Percentiles rank a stretch among this genome's conserved stretches.
These are phyloP conservation scores for Brachypodius melanocephalos DNA, from an alignment of 2,113 vertebrate genomes.

Conservation along the genomic window DNA sequence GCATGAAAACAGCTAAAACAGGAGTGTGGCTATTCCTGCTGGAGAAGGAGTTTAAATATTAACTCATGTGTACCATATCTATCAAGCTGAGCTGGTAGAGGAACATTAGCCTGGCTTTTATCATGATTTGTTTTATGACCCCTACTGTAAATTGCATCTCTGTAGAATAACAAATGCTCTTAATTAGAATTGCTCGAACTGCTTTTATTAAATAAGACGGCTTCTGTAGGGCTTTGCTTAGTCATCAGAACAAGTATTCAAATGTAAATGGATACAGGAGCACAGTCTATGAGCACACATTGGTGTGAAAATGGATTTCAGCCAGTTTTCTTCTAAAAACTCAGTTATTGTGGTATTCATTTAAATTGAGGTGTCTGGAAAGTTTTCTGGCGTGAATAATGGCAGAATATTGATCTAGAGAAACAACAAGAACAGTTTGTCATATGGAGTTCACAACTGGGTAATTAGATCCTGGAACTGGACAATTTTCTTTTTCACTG, in stretches of 20 bases:
- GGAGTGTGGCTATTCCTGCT: not conserved
- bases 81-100: not conserved
- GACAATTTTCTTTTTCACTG: not conserved
- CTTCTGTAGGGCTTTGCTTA: not conserved
- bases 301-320: not conserved
- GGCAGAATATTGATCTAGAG: not conserved
- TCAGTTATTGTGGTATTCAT: not conserved
- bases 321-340: not conserved
- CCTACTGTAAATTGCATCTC: not conserved
- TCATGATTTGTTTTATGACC: not conserved
- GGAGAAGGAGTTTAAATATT: not conserved
- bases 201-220: not conserved
- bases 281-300: not conserved
- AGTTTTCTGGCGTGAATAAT: not conserved
- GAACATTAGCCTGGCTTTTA: not conserved
- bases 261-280: not conserved
- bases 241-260: not conserved
- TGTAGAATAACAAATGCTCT: not conserved
- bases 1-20: not conserved
- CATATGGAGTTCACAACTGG: not conserved
- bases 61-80: not conserved
- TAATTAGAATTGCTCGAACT: not conserved
- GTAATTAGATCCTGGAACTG: not conserved
- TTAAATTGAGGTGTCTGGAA: not conserved
- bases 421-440: not conserved